Conservation (phyloP, 2,888 invertebrate species). For the Diogma glabrata region DNA sequence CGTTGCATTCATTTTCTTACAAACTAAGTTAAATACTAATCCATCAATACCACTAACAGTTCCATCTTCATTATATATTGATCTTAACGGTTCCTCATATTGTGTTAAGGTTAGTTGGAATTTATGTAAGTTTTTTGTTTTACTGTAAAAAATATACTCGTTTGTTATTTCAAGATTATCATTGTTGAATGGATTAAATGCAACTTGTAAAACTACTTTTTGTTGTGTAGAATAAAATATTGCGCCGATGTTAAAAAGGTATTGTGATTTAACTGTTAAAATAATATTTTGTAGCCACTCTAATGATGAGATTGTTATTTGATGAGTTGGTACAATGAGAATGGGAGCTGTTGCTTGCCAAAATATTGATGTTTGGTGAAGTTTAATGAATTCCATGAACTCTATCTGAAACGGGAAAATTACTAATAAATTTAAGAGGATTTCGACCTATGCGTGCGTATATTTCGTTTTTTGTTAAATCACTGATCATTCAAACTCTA, state of each 20-base stretch:
- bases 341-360: not conserved
- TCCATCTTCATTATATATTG: not conserved
- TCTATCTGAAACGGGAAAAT: no score
- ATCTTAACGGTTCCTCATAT: not conserved
- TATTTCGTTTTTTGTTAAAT: no score
- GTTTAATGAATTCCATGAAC: no score
- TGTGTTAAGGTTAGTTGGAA: not conserved
- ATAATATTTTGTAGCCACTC: not conserved
- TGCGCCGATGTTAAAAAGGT: not conserved
- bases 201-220: not conserved
- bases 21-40: not conserved
- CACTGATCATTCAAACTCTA: no score
- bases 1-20: not conserved
- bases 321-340: not conserved
- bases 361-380: not conserved
- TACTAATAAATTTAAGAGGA: no score
- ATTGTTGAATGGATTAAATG: not conserved
- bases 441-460: no score
- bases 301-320: not conserved
- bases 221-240: not conserved
- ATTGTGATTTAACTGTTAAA: not conserved
- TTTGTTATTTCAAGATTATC: not conserved
- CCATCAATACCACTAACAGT: constrained; percentile 1
- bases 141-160: not conserved
- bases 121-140: not conserved